phyloP scores from a whole-genome alignment of 2,797 vertebrate species.

The Notolepis coatsorum region DNA sequence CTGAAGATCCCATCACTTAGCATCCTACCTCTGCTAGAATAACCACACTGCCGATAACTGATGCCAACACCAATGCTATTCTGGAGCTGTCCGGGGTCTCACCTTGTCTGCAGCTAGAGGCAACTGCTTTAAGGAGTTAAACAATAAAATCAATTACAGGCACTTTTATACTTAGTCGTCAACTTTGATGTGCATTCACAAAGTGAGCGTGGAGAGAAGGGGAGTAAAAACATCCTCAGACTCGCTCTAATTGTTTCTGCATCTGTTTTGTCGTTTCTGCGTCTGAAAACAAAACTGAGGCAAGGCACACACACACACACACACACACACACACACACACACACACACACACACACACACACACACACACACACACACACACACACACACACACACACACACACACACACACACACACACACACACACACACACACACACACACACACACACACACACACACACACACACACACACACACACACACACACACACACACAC shows the following conservation, averaged over 20 bases:
- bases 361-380: not conserved
- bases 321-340: not conserved
- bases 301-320: not conserved
- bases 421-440: too few relatives aligned
- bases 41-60: not conserved
- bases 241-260: constrained; percentile 75
- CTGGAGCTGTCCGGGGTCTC: constrained; percentile 39
- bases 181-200: constrained; percentile 78
- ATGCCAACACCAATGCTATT: constrained; percentile 12
- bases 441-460: too few relatives aligned
- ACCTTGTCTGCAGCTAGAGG: constrained; percentile 36
- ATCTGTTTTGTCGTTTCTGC: constrained; percentile 70
- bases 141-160: constrained; percentile 69
- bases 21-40: not conserved
- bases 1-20: not conserved
- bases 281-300: constrained; percentile 64
- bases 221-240: constrained; percentile 78
- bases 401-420: not conserved
- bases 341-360: not conserved
- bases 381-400: not conserved
- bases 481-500: too few relatives aligned
- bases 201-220: not conserved
- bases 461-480: too few relatives aligned
- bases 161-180: constrained; percentile 70
- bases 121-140: constrained; percentile 65